Base-by-base conservation (phyloP, 2,888 invertebrate genomes). In the Allophyes oxyacanthae region DNA sequence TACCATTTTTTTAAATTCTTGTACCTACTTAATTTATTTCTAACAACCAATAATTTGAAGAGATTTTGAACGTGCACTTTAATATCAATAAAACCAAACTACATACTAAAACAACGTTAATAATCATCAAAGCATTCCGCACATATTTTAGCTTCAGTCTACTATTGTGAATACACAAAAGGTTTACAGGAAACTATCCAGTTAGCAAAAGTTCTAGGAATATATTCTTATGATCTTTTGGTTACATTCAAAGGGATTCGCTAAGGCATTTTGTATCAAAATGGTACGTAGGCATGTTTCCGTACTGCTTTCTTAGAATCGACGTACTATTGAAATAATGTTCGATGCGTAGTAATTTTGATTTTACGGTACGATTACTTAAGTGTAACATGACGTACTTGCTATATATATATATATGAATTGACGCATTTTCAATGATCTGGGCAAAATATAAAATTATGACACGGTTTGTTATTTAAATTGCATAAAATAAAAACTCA, bases 201-300 rank as follows among this genome's bases (percentile, higher is more conserved):
- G 36, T 52, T 38, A 51, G 25, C 32, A 45, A 50, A 48, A 57
- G 13, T 75, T 76, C 75, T 52, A 30, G 30, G 75, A 76, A 75
- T 20, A 67, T 64, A 56, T 68, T 66, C 54, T 41, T 67, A 57
- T 65, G 64, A 74, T 60, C 61, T 66, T 57, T 57, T 43, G 36
- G 51, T 15, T 36, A 58, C 43, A 52, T 66, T 50, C 63, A 65
- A 60, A 70, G 59, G 57, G 43, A 65, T 69, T 72, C 30, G 72
- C 59, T 53, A 49, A 48, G 54, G 58, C 48, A 54, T 65, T 71
- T 70, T 64, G 68, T 64, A 77, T 78, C 67, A 70, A 68, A 70
- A 65, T 55, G 48, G 20, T n/a, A 52, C 43, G 43, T 62, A 28
- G 4, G 28, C 7, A 28, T 8, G 64, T 64, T 80, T 79, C 77